A percentile compares a stretch with the other conserved stretches of the same genome.
Conservation (phyloP, 2,113 vertebrate genomes). For the Leptobrachium leishanense region DNA sequence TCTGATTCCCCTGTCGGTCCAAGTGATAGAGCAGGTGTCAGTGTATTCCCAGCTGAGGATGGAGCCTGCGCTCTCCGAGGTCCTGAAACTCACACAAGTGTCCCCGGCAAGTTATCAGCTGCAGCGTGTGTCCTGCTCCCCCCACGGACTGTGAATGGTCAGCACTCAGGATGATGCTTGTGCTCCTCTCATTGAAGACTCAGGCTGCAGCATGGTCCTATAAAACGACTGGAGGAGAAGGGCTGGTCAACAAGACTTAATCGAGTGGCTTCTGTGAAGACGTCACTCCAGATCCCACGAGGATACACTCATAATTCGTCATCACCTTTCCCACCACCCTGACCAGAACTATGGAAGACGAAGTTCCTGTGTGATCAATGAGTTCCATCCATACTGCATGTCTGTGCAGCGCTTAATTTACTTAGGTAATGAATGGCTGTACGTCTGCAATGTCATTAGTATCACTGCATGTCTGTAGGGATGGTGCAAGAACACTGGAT, state of each 20-base stretch:
- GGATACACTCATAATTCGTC: constrained; percentile 65
- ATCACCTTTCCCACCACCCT: constrained; percentile 63
- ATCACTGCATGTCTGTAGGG: background rate
- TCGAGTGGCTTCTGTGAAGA: constrained; percentile 60
- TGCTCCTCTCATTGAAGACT: constrained; percentile 55
- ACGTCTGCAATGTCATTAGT: constrained; percentile 23
- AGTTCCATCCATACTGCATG: constrained; percentile 48
- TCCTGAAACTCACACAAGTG: constrained; percentile 60
- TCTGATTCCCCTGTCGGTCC: background rate
- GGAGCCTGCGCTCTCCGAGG: constrained; percentile 62
- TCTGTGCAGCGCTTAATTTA: constrained; percentile 28
- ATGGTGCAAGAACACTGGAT: background rate
- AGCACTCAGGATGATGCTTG: constrained; percentile 36
- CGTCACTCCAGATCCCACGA: constrained; percentile 79
- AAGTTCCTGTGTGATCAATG: constrained; percentile 67
- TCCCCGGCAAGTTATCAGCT: background rate
- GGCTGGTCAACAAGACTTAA: constrained; percentile 47
- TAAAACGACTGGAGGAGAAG: constrained; percentile 43
- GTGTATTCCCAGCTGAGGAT: background rate
- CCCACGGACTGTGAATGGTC: constrained; percentile 13
- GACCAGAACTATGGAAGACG: constrained; percentile 62
- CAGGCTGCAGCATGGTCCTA: constrained; percentile 35
- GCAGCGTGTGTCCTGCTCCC: constrained; percentile 21
- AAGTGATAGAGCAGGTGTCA: background rate
- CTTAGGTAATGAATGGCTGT: constrained; percentile 35